phyloP scores from a whole-genome alignment of 2,888 invertebrate species.

The Brachycybe producta region DNA sequence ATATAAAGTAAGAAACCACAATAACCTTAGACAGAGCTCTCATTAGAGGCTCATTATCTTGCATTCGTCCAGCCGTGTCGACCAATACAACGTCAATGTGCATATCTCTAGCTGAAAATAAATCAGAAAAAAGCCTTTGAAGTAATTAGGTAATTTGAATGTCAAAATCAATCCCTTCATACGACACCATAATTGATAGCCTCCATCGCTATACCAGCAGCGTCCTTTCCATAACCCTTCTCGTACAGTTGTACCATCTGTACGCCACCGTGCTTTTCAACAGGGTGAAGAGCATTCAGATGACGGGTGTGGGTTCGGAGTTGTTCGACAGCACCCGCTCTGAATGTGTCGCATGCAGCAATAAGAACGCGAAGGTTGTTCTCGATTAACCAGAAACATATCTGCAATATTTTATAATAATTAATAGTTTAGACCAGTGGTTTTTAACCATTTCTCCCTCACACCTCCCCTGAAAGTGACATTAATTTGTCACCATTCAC shows the following conservation, averaged over 20 bases:
- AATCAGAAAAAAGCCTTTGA: no score
- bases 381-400: conserved; percentile 98
- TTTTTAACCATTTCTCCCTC: background rate
- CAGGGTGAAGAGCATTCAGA: conserved; percentile 84
- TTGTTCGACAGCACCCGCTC: conserved; percentile 98
- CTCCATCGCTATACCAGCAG: conserved; percentile 95
- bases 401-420: conserved; percentile 38
- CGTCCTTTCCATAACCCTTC: conserved; percentile 96
- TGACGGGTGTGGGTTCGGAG: conserved; percentile 85
- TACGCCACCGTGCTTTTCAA: conserved; percentile 51
- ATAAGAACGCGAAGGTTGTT: conserved; percentile 91
- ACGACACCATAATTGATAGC: conserved; percentile 75
- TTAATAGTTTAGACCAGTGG: conserved; percentile 14
- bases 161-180: no score
- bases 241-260: conserved; percentile 91
- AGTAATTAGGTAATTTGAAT: no score
- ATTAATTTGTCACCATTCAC: no score
- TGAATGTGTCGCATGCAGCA: conserved; percentile 97
- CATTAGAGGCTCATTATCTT: conserved; percentile 99
- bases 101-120: conserved; percentile 52
- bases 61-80: conserved; percentile 99
- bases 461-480: background rate
- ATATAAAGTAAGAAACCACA: background rate
- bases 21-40: conserved; percentile 76
- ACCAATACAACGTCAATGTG: conserved; percentile 85